Percentiles rank a stretch among this genome's conserved stretches.
These are phyloP conservation scores for Bolborhynchus lineola DNA, from an alignment of 2,113 vertebrate species.

Conservation along the genomic window DNA sequence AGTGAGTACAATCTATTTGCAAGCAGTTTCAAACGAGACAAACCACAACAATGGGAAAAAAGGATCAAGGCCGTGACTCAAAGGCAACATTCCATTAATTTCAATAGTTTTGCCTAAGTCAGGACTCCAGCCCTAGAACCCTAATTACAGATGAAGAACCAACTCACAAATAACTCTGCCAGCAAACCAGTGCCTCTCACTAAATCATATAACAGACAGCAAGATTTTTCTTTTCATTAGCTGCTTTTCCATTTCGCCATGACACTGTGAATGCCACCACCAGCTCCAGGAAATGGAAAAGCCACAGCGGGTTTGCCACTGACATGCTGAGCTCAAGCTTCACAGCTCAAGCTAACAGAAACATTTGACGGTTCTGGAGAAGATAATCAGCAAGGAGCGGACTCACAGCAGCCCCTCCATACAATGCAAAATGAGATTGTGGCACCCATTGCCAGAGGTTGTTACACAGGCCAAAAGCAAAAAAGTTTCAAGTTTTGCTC, in stretches of 20 bases:
- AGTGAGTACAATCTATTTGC: neutral
- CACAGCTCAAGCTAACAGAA: rapidly evolving
- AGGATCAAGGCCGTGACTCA: neutral
- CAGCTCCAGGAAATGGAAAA: neutral
- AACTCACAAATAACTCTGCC: neutral
- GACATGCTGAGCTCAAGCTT: neutral
- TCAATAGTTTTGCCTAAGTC: neutral
- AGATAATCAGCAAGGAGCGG: neutral
- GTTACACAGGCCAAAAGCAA: neutral
- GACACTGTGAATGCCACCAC: rapidly evolving
- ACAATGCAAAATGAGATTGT: neutral
- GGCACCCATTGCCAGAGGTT: neutral
- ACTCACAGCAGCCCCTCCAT: neutral
- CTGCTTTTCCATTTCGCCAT: neutral
- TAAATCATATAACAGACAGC: neutral
- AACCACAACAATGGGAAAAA: neutral
- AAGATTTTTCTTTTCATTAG: neutral
- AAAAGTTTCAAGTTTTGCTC: neutral
- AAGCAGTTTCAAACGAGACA: neutral
- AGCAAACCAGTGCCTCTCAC: neutral
- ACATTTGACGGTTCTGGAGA: neutral
- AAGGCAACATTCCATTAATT: neutral
- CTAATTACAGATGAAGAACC: neutral
- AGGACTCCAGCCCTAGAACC: neutral
- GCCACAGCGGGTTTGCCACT: neutral